These are phyloP conservation scores for Chesias legatella DNA, from an alignment of 2,888 invertebrate species.

Conservation along the genomic window DNA sequence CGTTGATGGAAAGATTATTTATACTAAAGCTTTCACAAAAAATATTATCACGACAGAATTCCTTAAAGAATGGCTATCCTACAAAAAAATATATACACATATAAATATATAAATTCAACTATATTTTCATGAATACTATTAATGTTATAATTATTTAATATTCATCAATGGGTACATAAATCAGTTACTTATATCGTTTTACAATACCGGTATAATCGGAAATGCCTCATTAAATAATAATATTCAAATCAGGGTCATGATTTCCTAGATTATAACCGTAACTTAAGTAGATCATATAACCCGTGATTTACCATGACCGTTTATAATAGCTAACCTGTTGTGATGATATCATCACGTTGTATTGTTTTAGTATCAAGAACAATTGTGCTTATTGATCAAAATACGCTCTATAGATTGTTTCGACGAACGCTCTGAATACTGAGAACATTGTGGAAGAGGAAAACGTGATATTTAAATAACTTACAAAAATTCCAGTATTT, in stretches of 20 bases:
- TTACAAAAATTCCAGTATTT: slow-evolving; percentile 15
- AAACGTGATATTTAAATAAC: slow-evolving; percentile 12
- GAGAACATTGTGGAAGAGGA: not conserved
- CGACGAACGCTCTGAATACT: too few species aligned
- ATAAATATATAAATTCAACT: too few species aligned
- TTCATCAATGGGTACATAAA: not conserved
- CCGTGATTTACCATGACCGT: not conserved
- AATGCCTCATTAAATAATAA: not conserved
- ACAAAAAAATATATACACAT: too few species aligned
- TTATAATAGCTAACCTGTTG: not conserved
- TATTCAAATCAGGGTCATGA: slow-evolving; percentile 4
- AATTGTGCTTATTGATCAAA: not conserved
- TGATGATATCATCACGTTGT: too few species aligned
- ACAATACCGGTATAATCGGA: slow-evolving; percentile 7
- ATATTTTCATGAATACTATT: too few species aligned
- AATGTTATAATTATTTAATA: too few species aligned
- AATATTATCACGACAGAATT: slow-evolving; percentile 30
- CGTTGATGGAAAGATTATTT: too few species aligned
- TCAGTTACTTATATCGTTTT: not conserved
- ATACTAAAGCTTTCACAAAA: too few species aligned
- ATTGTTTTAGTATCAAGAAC: not conserved
- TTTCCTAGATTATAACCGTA: slow-evolving; percentile 1
- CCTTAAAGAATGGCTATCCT: too few species aligned
- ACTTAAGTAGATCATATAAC: slow-evolving; percentile 1
- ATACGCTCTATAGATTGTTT: not conserved